Percentiles rank a stretch among this genome's conserved stretches.
phyloP scores from a whole-genome alignment of 1,140 invertebrate species.

The Procambarus clarkii region DNA sequence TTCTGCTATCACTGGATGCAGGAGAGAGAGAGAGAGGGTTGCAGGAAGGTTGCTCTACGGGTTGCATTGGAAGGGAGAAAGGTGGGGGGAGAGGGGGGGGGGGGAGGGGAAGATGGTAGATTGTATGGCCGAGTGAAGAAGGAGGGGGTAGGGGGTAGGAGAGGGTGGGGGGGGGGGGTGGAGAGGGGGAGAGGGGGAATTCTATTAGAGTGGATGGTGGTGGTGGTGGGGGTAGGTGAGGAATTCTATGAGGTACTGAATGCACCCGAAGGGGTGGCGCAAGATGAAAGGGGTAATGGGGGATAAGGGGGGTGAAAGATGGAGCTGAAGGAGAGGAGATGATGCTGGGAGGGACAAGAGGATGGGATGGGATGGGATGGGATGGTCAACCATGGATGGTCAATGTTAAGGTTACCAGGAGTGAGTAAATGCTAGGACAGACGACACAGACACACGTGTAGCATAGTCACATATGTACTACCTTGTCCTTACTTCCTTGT shows the following conservation, averaged over 20 bases:
- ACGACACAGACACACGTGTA: background rate
- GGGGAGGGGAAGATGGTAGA: background rate
- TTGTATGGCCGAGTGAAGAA: background rate
- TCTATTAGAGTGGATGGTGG: background rate
- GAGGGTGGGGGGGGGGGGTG: background rate
- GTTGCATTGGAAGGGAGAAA: background rate
- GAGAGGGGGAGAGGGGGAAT: background rate
- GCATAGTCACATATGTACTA: too few relatives aligned
- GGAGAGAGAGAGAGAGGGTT: conserved; percentile 20
- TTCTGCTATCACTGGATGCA: background rate
- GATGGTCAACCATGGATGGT: too few relatives aligned
- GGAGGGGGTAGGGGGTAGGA: background rate
- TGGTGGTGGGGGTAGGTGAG: background rate
- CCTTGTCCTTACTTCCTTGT: background rate
- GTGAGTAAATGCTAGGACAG: too few relatives aligned
- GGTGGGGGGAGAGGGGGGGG: background rate
- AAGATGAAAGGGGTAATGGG: conserved; percentile 14
- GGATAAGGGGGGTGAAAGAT: background rate
- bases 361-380: too few relatives aligned
- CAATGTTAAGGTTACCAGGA: too few relatives aligned
- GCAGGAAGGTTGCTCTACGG: background rate
- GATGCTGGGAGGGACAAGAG: background rate
- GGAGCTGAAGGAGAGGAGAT: background rate
- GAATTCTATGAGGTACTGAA: background rate
- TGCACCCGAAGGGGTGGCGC: background rate